Evolutionary conservation across 2,888 invertebrate genomes (phyloP), one percentile per base, ranked within the genome.

Genomic region (Malthinus seriepunctatus): DNA sequence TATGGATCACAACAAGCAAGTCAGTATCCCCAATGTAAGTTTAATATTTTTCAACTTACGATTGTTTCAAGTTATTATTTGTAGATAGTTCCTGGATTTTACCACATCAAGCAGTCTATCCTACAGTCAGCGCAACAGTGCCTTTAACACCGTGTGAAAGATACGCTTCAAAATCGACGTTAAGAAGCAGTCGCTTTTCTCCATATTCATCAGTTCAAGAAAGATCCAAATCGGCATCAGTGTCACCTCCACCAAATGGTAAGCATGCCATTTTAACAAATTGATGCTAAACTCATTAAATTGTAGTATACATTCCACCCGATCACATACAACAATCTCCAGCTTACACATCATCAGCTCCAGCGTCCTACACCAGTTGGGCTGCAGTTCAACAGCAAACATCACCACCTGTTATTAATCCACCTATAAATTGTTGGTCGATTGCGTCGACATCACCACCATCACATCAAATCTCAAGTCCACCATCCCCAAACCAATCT

Each of bases 61-160:
- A 42, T 42, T 9, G 14, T 42, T 39, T 42, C 23, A 23, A 23
- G 23, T 23, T 23, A 3, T 23, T 23, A 23, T 23, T 23, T 23
- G 23, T 65, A 80, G 80, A 80, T 70, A 77, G 80, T 32, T 78
- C 79, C 7, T 79, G 80, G 78, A 78, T 80, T 57, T 71, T 81
- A 35, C 79, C 79, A 9, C 80, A 79, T 66, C 79, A 79, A 66
- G 69, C 78, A 5, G 76, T 79, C 59, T 78, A 79, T 63, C 74
- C 78, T 32, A 65, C 78, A 3, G 74, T 72, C 1, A 69, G 71
- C 12, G 69, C 71, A 14, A 66, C 76, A 8, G 71, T 75, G 3
- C 75, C 77, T 54, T 66, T 78, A 47, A 63, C 67, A 37, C 62
- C 70, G 32, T 71, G 70, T 47, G 71, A 71, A 33, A 66, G 71